Conservation (phyloP, 1,140 invertebrate species). For the Theocolax elegans region DNA sequence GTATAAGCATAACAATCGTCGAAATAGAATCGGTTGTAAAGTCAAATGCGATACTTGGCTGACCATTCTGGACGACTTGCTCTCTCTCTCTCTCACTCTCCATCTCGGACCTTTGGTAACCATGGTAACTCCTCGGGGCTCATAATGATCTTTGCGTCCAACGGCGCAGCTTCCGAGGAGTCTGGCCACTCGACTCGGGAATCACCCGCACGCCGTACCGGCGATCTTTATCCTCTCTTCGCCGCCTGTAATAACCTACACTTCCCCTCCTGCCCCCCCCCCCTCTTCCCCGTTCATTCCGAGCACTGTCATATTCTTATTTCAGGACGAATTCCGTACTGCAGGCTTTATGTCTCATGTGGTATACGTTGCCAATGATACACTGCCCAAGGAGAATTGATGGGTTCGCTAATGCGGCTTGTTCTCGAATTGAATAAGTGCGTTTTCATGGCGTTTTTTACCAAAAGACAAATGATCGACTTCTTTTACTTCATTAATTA, state of each 20-base stretch:
- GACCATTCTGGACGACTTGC: constrained; percentile 56
- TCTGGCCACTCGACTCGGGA: constrained; percentile 23
- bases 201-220: constrained; percentile 18
- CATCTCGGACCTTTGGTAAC: constrained; percentile 50
- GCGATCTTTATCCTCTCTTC: constrained; percentile 21
- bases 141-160: constrained; percentile 65
- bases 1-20: constrained; percentile 60
- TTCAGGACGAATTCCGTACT: constrained; percentile 18
- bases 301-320: constrained; percentile 36
- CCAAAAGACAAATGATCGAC: no score
- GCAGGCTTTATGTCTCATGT: constrained; percentile 2
- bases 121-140: constrained; percentile 62
- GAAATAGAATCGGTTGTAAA: constrained; percentile 59
- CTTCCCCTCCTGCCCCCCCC: not conserved
- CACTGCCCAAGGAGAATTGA: not conserved
- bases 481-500: no score
- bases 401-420: not conserved
- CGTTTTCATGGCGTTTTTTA: no score
- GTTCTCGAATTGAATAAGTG: no score
- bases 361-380: constrained; percentile 1
- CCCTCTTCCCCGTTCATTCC: no score
- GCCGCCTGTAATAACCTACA: constrained; percentile 33
- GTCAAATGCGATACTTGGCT: constrained; percentile 65
- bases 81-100: constrained; percentile 50
- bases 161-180: constrained; percentile 27